Conservation (phyloP, 2,888 invertebrate species). For the Hypsopygia costalis region DNA sequence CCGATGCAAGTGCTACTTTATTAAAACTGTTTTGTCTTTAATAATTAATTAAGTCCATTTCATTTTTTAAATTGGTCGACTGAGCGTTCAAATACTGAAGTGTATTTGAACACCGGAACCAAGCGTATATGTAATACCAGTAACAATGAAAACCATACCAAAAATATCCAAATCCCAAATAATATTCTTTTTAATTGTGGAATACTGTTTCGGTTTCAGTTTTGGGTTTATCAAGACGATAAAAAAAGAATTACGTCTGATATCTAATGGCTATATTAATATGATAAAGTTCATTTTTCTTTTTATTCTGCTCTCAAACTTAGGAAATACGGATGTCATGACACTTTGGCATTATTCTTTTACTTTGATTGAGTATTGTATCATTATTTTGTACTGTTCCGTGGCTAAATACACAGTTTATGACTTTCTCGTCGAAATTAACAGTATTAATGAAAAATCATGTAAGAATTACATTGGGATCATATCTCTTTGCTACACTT, state of each 20-base stretch:
- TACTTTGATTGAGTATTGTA: not conserved
- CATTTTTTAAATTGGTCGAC: too few relatives aligned
- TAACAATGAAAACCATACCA: not conserved
- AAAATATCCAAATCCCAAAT: not conserved
- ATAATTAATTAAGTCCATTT: too few relatives aligned
- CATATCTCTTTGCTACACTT: not conserved
- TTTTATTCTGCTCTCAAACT: not conserved
- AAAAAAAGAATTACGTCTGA: not conserved
- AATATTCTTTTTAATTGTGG: not conserved
- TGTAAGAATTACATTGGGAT: not conserved
- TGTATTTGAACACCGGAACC: too few relatives aligned
- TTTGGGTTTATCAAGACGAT: not conserved
- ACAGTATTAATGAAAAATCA: not conserved
- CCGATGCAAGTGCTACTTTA: too few relatives aligned
- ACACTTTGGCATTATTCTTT: not conserved
- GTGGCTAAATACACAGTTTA: not conserved
- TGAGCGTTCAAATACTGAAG: too few relatives aligned
- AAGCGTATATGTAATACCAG: too few relatives aligned
- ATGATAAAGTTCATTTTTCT: not conserved
- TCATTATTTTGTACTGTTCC: not conserved
- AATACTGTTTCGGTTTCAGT: not conserved
- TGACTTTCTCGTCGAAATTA: not conserved
- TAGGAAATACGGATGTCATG: not conserved
- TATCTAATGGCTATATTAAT: not conserved
- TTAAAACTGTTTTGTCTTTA: too few relatives aligned